Conservation (phyloP, 2,113 vertebrate genomes). For the Indri indri region DNA sequence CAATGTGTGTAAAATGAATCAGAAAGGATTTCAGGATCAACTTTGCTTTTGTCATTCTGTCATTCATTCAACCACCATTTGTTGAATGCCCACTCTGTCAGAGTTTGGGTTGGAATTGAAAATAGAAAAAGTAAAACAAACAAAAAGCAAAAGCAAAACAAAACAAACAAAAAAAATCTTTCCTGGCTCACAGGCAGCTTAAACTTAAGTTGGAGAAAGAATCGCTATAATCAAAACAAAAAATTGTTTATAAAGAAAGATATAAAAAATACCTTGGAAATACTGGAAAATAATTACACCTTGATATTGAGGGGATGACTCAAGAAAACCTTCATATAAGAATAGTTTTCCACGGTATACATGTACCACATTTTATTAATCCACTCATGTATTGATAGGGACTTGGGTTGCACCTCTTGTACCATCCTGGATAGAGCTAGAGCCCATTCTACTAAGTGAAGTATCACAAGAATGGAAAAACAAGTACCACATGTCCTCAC, state of each 20-base stretch:
- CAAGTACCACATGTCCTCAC: too few relatives aligned
- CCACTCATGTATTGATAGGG: too few relatives aligned
- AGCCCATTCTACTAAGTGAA: too few relatives aligned
- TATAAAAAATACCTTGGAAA: not conserved
- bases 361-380: too few relatives aligned
- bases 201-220: not conserved
- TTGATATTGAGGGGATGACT: not conserved
- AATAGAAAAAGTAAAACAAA: not conserved
- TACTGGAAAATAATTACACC: not conserved
- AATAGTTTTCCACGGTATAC: too few relatives aligned
- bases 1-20: not conserved
- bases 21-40: not conserved
- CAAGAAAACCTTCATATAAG: not conserved
- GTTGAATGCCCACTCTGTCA: not conserved
- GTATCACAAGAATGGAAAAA: too few relatives aligned
- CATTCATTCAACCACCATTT: not conserved
- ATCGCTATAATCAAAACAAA: not conserved
- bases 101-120: not conserved
- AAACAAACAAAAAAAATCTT: not conserved
- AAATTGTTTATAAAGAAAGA: not conserved
- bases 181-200: not conserved
- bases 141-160: not conserved
- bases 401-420: too few relatives aligned
- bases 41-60: not conserved
- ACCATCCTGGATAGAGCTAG: too few relatives aligned